Evolutionary conservation across 2,113 vertebrate species (phyloP), one percentile per base, ranked within the genome.

Genomic region (Tamias sibiricus): DNA sequence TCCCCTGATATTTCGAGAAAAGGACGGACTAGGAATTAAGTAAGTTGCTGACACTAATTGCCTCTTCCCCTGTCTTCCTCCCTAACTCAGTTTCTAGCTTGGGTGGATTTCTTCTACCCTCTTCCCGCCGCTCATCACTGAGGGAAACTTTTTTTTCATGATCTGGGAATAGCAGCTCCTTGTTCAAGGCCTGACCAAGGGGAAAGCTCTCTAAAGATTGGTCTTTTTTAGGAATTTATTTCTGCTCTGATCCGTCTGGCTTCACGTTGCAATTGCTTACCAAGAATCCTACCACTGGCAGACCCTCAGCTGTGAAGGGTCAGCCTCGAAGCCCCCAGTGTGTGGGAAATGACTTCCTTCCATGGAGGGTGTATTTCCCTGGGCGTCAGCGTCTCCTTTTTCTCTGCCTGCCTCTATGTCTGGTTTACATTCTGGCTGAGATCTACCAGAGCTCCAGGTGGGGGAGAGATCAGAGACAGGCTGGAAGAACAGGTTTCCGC

Each of bases 1-100:
- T 71, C 99, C 99, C 32, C 99, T 99, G 80, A 98, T 99, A 97
- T 99, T 99, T 98, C 99, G 99, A 98, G 99, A 99, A 98, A 99
- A 99, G 98, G 99, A 99, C 97, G 99, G 99, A 97, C 98, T 99
- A 52, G 99, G 99, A 98, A 99, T 99, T 98, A 99, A 99, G 99
- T 99, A 99, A 99, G 99, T 98, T 42, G 76, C 86, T 81, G 92
- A 69, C 72, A 87, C 75, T 7, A 64, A 49, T 40, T 10, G 30
- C 76, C 40, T 87, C 40, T 68, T 52, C 66, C 64, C 40, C 4
- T 4, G 0, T 12, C 82, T 95, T 57, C 57, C 64, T 97, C 68
- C 69, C 68, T 71, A 12, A 90, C 64, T n/a, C 26, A 20, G 35
- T 68, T 59, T 32, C 9, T 64, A 40, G 86, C 40, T 77, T 37